Evolutionary conservation across 2,888 invertebrate species (phyloP).

Genomic region (Nomada fucata): DNA sequence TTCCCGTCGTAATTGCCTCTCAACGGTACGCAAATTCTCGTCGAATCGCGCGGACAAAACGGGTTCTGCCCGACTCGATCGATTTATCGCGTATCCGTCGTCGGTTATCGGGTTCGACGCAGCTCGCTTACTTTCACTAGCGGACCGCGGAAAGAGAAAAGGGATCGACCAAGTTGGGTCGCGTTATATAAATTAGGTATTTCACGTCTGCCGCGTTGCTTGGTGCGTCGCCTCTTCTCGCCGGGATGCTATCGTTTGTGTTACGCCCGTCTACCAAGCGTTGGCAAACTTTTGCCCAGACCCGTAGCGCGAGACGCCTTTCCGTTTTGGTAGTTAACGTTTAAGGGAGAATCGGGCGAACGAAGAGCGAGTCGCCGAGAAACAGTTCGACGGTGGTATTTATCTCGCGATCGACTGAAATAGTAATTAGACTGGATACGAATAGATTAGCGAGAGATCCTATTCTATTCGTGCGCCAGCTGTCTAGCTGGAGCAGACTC

Average conservation of each 20-base stretch:
- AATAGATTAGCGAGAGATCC: slow-evolving; percentile 32
- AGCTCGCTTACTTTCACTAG: slow-evolving; percentile 74
- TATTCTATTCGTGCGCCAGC: background rate
- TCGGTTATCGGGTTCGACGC: slow-evolving; percentile 55
- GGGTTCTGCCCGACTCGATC: slow-evolving; percentile 51
- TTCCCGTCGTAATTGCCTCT: background rate
- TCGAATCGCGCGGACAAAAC: slow-evolving; percentile 47
- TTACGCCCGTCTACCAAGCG: slow-evolving; percentile 7
- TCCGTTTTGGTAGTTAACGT: background rate
- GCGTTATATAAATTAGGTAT: slow-evolving; percentile 79
- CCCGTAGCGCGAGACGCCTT: slow-evolving; percentile 1
- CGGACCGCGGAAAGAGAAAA: slow-evolving; percentile 70
- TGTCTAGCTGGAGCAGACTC: slow-evolving; percentile 26
- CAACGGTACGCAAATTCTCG: background rate
- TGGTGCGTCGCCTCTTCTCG: background rate
- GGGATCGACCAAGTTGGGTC: slow-evolving; percentile 64
- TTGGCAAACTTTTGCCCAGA: background rate
- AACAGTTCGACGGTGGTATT: too few relatives aligned
- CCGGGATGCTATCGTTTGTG: background rate
- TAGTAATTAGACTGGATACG: slow-evolving; percentile 51
- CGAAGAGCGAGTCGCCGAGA: slow-evolving; percentile 3
- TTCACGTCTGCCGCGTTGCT: slow-evolving; percentile 50
- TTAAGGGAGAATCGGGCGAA: background rate
- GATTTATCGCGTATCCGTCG: slow-evolving; percentile 60
- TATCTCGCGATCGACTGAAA: slow-evolving; percentile 27